Base-by-base conservation (phyloP, 2,113 vertebrate species). In the Cromileptes altivelis region DNA sequence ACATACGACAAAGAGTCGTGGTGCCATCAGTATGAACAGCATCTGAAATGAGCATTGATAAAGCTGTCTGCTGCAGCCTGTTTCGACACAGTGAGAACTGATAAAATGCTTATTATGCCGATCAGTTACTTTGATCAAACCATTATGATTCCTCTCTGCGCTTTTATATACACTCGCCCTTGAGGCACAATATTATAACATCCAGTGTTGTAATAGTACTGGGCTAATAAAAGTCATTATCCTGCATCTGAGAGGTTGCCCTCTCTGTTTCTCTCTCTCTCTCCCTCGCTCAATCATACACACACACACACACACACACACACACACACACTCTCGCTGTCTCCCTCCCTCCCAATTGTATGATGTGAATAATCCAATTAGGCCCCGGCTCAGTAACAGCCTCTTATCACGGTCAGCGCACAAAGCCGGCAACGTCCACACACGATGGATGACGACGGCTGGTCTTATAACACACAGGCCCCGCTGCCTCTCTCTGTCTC, bases 281-380 rank as follows among this genome's bases (percentile, higher is more conserved):
- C 30, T 21, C 60, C 19, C 63, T 17, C 69, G 1, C 40, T 42
- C 40, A 42, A 2, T 2, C 40, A 42, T 9, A 10, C 40, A 42
- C 40, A 42, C 40, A 42, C 40, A 42, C 63, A 45, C 64, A 37
- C 65, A 14, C 61, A 62, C 63, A 19, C 65, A 42, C 49, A 49
- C 75, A 58, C 68, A 64, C 42, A 33, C 61, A 74, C 70, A 67
- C 76, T 52, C 40, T 63, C 64, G 47, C 87, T 55, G 33, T 69
- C 64, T 79, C 61, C 23, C 81, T 77, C 70, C 82, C 53, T 84
- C 78, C 77, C 84, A 76, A 83, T 89, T 88, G 89, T 91, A 91
- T 88, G 85, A 94, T 93, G 90, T 92, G 92, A 92, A 94, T 94
- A 93, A 94, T 94, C 93, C 90, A 94, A 94, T 94, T 94, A 93